These are phyloP conservation scores for Drosophila pseudoobscura DNA, from an alignment of 1,140 invertebrate genomes.

Conservation along the genomic window DNA sequence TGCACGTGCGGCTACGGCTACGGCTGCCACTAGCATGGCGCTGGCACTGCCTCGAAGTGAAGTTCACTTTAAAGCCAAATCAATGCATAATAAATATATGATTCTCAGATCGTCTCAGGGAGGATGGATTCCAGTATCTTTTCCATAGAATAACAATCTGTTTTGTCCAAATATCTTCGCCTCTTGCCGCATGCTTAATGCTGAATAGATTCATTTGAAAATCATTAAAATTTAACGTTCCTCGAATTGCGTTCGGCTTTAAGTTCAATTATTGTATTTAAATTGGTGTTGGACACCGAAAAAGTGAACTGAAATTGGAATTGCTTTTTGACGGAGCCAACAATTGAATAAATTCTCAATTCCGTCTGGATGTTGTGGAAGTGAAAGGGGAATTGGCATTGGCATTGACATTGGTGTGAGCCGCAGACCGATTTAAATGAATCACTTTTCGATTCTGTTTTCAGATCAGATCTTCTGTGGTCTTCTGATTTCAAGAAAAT, in stretches of 20 bases:
- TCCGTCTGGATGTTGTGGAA: conserved; percentile 1
- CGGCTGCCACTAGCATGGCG: conserved; percentile 4
- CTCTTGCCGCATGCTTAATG: too few relatives aligned
- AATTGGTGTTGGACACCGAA: too few relatives aligned
- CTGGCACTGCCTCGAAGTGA: conserved; percentile 1
- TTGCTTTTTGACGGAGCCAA: too few relatives aligned
- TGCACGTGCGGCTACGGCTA: conserved; percentile 15
- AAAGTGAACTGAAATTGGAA: too few relatives aligned
- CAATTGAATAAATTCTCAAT: conserved; percentile 19
- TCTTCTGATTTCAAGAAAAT: conserved; percentile 27
- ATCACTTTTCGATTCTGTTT: conserved; percentile 24
- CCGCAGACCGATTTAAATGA: conserved; percentile 27
- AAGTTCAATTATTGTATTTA: too few relatives aligned
- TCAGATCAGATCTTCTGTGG: conserved; percentile 9
- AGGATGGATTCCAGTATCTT: too few relatives aligned
- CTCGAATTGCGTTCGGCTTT: too few relatives aligned
- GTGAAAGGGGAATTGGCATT: not conserved
- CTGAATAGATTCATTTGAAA: too few relatives aligned
- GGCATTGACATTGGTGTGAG: not conserved
- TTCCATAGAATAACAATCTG: not conserved
- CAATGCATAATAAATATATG: too few relatives aligned
- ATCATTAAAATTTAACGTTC: too few relatives aligned
- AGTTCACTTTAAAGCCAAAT: conserved; percentile 32
- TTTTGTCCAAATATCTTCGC: too few relatives aligned
- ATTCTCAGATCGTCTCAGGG: too few relatives aligned